phyloP scores from a whole-genome alignment of 2,888 invertebrate genomes.

The Noctua comes region DNA sequence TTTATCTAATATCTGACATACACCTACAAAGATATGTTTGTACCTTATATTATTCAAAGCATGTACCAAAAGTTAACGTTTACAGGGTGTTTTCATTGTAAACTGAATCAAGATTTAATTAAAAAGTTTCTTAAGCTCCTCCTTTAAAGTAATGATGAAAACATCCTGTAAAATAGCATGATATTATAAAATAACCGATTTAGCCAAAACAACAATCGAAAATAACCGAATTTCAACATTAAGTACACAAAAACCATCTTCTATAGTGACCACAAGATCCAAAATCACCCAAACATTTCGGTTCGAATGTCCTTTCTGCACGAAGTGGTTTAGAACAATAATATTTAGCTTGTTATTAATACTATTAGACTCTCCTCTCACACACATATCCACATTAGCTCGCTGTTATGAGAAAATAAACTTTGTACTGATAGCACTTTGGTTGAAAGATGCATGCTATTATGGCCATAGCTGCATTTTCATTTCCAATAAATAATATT shows the following conservation, averaged over 20 bases:
- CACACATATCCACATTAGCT: slow-evolving; percentile 87
- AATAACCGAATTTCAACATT: slow-evolving; percentile 14
- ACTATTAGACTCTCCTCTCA: slow-evolving; percentile 41
- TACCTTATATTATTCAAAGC: slow-evolving; percentile 60
- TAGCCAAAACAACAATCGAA: slow-evolving; percentile 28
- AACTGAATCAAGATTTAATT: slow-evolving; percentile 3
- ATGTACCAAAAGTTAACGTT: slow-evolving; percentile 23
- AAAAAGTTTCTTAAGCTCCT: not conserved
- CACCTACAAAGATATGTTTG: slow-evolving; percentile 61
- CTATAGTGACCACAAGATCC: slow-evolving; percentile 20
- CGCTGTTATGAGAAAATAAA: slow-evolving; percentile 41
- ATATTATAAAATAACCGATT: slow-evolving; percentile 35
- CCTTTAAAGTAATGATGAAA: slow-evolving; percentile 15
- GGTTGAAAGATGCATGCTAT: slow-evolving; percentile 59
- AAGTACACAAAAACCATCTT: slow-evolving; percentile 38
- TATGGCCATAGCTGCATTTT: slow-evolving; percentile 52
- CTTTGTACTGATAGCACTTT: slow-evolving; percentile 47
- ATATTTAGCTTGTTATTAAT: slow-evolving; percentile 51
- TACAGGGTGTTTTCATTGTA: slow-evolving; percentile 38
- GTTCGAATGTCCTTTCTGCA: slow-evolving; percentile 3
- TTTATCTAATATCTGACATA: slow-evolving; percentile 58
- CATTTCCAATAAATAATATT: slow-evolving; percentile 32
- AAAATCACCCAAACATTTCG: slow-evolving; percentile 10
- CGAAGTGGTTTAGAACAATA: slow-evolving; percentile 18
- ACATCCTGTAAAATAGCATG: slow-evolving; percentile 36